These are phyloP conservation scores for Thamnophis elegans DNA, from an alignment of 2,797 vertebrate species.

Conservation along the genomic window DNA sequence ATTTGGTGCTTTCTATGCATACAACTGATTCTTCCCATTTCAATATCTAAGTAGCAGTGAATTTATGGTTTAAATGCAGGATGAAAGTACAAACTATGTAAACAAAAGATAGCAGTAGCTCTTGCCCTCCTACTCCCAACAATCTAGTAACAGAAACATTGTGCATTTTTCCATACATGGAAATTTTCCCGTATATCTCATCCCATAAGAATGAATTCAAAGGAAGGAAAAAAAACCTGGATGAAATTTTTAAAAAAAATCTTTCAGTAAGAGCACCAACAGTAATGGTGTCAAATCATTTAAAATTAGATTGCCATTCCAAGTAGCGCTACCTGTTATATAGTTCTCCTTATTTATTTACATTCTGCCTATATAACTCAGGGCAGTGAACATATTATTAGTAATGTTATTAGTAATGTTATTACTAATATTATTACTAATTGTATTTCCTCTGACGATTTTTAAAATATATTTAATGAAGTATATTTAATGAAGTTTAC, in stretches of 20 bases:
- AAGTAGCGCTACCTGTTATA: background rate
- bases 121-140: background rate
- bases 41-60: background rate
- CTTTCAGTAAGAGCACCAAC: background rate
- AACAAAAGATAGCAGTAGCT: too few species aligned
- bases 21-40: background rate
- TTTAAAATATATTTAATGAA: background rate
- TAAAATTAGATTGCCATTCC: background rate
- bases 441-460: background rate
- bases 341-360: background rate
- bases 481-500: background rate
- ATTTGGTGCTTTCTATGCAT: background rate
- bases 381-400: background rate
- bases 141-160: background rate
- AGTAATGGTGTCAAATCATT: background rate
- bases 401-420: background rate
- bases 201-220: background rate
- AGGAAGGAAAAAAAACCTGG: accelerated
- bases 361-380: background rate
- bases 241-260: background rate
- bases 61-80: background rate
- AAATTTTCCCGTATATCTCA: background rate
- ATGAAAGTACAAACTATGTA: background rate
- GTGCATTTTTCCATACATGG: background rate
- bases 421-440: background rate